These are phyloP conservation scores for Chinchilla lanigera DNA, from an alignment of 2,113 vertebrate genomes.

Conservation along the genomic window DNA sequence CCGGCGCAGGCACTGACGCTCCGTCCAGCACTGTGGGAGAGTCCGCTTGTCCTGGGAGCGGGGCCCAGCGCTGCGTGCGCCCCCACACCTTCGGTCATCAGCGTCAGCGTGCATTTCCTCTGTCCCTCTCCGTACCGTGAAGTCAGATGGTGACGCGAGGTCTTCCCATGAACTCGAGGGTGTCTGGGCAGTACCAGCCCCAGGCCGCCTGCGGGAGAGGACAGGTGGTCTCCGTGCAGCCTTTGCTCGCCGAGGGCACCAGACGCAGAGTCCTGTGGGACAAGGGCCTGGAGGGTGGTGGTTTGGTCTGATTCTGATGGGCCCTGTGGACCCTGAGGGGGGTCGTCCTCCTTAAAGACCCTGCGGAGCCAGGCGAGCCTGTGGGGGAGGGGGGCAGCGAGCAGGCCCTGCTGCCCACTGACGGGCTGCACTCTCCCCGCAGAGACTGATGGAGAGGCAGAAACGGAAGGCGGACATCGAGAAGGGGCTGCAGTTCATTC, in stretches of 20 bases:
- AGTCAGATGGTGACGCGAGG: neutral
- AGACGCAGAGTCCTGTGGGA: neutral
- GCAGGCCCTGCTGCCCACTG: no score
- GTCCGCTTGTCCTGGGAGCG: neutral
- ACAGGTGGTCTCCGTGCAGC: neutral
- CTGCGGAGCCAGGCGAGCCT: neutral
- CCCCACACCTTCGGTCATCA: accelerated
- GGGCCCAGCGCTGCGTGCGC: accelerated
- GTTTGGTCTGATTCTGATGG: neutral
- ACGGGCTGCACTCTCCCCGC: conserved; percentile 56
- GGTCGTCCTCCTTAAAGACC: neutral
- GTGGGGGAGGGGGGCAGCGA: accelerated
- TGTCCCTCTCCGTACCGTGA: neutral
- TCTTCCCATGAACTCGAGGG: neutral
- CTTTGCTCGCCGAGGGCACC: neutral
- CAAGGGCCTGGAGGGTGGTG: neutral
- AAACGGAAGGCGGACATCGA: conserved; percentile 94
- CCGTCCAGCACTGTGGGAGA: neutral
- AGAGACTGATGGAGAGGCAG: conserved; percentile 90
- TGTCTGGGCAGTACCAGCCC: accelerated
- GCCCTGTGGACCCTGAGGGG: neutral
- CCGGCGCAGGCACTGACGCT: neutral
- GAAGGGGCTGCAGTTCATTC: conserved; percentile 94
- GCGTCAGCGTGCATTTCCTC: neutral
- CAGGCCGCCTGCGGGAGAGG: neutral